Percentiles rank a stretch among this genome's conserved stretches.
Conservation (phyloP, 2,113 vertebrate species). For the Neolamprologus ventralis region DNA sequence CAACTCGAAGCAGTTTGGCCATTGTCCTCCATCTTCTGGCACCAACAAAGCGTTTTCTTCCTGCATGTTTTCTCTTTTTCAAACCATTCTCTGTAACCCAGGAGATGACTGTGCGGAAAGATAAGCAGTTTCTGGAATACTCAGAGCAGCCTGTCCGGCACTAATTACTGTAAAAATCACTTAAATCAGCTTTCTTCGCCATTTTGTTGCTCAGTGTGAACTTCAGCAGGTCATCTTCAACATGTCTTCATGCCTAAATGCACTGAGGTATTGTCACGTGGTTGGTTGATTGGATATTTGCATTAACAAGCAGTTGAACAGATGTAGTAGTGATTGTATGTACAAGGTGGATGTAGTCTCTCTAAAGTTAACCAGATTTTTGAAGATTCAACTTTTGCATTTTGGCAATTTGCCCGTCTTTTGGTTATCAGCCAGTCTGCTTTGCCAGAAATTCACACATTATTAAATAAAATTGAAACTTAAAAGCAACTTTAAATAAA, state of each 20-base stretch:
- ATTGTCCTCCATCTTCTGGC: not conserved
- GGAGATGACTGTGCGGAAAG: not conserved
- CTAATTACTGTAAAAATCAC: not conserved
- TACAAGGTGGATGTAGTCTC: not conserved
- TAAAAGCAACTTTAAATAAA: not conserved
- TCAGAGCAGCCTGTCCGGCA: not conserved
- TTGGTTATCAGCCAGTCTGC: not conserved
- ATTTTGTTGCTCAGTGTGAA: not conserved
- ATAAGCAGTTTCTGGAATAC: not conserved
- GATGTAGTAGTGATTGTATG: not conserved
- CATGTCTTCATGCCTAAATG: not conserved
- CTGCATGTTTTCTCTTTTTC: not conserved
- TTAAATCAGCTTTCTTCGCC: not conserved
- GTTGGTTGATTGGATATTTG: not conserved
- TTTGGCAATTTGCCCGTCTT: fast-evolving
- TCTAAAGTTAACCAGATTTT: not conserved
- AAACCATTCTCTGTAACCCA: not conserved
- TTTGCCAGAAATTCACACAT: not conserved
- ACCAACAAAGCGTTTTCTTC: not conserved
- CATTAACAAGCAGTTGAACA: not conserved
- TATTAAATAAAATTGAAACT: not conserved
- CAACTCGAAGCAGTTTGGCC: not conserved
- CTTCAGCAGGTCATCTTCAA: not conserved
- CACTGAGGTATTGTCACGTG: fast-evolving
- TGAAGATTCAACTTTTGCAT: not conserved